These are phyloP conservation scores for Oryzias melastigma DNA, from an alignment of 2,113 vertebrate species.

Conservation along the genomic window DNA sequence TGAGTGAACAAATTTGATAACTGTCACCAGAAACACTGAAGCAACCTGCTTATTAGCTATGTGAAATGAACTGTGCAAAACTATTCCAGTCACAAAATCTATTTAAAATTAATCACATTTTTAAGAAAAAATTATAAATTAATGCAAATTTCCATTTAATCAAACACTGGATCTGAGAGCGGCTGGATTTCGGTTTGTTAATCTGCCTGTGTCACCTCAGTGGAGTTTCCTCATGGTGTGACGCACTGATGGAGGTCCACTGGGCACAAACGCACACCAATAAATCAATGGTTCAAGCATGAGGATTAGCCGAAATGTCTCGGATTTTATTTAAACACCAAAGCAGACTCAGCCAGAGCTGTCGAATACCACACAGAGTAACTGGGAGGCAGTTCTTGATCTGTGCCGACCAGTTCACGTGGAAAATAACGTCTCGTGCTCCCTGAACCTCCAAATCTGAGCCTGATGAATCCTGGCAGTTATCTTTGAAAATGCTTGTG, in stretches of 20 bases:
- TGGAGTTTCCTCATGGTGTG: conserved; percentile 7
- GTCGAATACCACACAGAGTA: conserved; percentile 22
- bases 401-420: not conserved
- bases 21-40: not conserved
- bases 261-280: conserved; percentile 9
- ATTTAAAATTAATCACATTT: not conserved
- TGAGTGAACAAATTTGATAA: conserved; percentile 7
- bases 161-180: conserved; percentile 20
- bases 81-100: too few relatives aligned
- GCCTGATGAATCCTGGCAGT: too few relatives aligned
- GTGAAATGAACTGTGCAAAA: too few relatives aligned
- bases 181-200: conserved; percentile 19
- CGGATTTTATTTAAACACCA: conserved; percentile 19
- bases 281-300: conserved; percentile 23
- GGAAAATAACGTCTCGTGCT: too few relatives aligned
- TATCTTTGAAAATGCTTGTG: too few relatives aligned
- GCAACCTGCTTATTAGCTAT: too few relatives aligned
- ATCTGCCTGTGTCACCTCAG: conserved; percentile 17
- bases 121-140: conserved; percentile 17
- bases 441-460: too few relatives aligned
- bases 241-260: conserved; percentile 10
- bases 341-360: conserved; percentile 11
- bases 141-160: conserved; percentile 27
- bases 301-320: conserved; percentile 19
- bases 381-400: not conserved